Conservation (phyloP, 2,888 invertebrate species). For the Germaria angustata region DNA sequence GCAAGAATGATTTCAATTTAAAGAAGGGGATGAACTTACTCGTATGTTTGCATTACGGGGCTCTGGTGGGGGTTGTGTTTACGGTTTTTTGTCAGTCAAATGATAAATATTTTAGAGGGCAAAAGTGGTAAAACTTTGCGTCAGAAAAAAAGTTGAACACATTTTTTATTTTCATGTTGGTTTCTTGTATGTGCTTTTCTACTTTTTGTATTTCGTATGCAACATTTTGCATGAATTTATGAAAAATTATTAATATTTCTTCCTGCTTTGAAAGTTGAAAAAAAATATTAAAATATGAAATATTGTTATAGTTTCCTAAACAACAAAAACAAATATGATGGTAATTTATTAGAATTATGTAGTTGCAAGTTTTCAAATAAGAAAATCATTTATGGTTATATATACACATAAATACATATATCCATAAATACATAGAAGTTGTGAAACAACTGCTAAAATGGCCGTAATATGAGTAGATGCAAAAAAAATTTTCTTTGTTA, state of each 20-base stretch:
- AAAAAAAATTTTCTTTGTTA: too few species aligned
- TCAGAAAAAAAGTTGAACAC: not conserved
- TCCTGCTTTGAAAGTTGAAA: slow-evolving; percentile 2
- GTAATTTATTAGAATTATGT: not conserved
- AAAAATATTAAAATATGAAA: slow-evolving; percentile 40
- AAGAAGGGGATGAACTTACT: not conserved
- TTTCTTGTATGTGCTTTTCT: slow-evolving; percentile 8
- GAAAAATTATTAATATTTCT: slow-evolving; percentile 38
- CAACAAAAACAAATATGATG: slow-evolving; percentile 2
- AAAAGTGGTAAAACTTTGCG: slow-evolving; percentile 59
- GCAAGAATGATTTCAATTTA: not conserved
- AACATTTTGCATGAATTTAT: slow-evolving; percentile 30
- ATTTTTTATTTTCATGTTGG: not conserved
- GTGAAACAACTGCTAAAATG: too few species aligned
- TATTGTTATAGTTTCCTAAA: slow-evolving; percentile 48
- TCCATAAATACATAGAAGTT: too few species aligned
- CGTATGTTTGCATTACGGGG: not conserved
- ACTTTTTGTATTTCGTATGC: not conserved
- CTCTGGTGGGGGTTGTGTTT: slow-evolving; percentile 7
- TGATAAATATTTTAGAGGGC: slow-evolving; percentile 66
- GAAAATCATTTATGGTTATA: too few species aligned
- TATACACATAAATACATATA: too few species aligned
- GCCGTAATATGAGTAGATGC: too few species aligned
- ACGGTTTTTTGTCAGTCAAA: slow-evolving; percentile 23
- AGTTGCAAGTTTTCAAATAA: not conserved